Percentiles rank a stretch among this genome's conserved stretches.
Conservation (phyloP, 2,113 vertebrate genomes). For the Xiphophorus couchianus region DNA sequence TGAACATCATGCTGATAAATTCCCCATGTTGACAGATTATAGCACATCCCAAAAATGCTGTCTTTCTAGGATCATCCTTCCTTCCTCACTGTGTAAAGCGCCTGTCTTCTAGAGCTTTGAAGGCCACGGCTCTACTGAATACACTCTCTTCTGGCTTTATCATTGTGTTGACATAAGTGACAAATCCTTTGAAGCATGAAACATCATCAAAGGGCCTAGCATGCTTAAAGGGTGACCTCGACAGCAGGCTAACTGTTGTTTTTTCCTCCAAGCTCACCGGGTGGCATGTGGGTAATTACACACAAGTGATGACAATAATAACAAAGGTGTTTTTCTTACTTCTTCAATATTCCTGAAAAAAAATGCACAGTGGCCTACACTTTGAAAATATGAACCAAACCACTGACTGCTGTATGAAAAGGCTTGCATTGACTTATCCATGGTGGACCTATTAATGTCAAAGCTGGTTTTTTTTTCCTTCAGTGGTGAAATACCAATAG, state of each 20-base stretch:
- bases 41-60: conserved; percentile 39
- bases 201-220: conserved; percentile 41
- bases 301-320: conserved; percentile 77
- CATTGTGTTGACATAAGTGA: conserved; percentile 70
- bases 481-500: conserved; percentile 58
- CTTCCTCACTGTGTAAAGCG: conserved; percentile 29
- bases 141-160: conserved; percentile 65
- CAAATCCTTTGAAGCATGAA: conserved; percentile 67
- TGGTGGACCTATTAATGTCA: conserved; percentile 75
- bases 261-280: conserved; percentile 63
- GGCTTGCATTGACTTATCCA: conserved; percentile 58
- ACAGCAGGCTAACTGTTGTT: conserved; percentile 71
- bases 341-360: conserved; percentile 74
- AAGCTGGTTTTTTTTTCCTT: conserved; percentile 52
- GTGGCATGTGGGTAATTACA: conserved; percentile 71
- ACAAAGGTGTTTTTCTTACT: conserved; percentile 77
- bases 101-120: conserved; percentile 54
- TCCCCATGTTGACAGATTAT: conserved; percentile 27
- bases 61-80: conserved; percentile 38
- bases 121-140: conserved; percentile 53
- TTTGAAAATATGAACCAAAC: conserved; percentile 40
- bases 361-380: conserved; percentile 37
- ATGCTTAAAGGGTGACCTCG: conserved; percentile 58
- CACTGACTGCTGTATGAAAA: conserved; percentile 46
- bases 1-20: conserved; percentile 38